phyloP scores from a whole-genome alignment of 1,140 invertebrate genomes.

The Lordiphosa mommai region DNA sequence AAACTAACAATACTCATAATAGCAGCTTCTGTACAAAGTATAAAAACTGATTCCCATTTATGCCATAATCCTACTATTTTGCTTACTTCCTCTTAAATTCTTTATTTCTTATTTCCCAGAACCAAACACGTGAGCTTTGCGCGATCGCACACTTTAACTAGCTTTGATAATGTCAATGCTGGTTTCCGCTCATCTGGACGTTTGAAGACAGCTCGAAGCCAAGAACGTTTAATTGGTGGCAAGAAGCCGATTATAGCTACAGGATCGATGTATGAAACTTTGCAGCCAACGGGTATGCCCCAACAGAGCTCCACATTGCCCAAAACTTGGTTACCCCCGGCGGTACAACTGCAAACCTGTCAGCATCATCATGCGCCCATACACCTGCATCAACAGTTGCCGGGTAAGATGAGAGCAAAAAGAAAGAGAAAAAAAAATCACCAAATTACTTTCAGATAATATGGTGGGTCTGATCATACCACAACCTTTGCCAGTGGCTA shows the following conservation, averaged over 20 bases:
- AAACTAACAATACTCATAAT: no score
- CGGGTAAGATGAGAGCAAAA: constrained; percentile 35
- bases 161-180: constrained; percentile 86
- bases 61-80: background rate
- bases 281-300: constrained; percentile 41
- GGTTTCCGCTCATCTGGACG: constrained; percentile 80
- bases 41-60: no score
- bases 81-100: no score
- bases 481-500: constrained; percentile 41
- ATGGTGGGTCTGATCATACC: constrained; percentile 63
- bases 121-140: constrained; percentile 95
- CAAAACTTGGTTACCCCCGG: constrained; percentile 51
- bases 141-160: constrained; percentile 89
- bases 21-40: no score
- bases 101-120: constrained; percentile 77
- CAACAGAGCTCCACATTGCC: constrained; percentile 51
- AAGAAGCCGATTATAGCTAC: constrained; percentile 81
- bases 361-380: constrained; percentile 69
- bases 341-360: constrained; percentile 51
- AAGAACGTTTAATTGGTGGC: constrained; percentile 85
- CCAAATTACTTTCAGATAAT: constrained; percentile 36
- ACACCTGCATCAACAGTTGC: constrained; percentile 62
- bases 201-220: constrained; percentile 82
- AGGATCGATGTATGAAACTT: constrained; percentile 65
- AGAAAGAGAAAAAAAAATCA: no score